Base-by-base conservation (phyloP, 2,113 vertebrate genomes). In the Thamnophis sirtalis region DNA sequence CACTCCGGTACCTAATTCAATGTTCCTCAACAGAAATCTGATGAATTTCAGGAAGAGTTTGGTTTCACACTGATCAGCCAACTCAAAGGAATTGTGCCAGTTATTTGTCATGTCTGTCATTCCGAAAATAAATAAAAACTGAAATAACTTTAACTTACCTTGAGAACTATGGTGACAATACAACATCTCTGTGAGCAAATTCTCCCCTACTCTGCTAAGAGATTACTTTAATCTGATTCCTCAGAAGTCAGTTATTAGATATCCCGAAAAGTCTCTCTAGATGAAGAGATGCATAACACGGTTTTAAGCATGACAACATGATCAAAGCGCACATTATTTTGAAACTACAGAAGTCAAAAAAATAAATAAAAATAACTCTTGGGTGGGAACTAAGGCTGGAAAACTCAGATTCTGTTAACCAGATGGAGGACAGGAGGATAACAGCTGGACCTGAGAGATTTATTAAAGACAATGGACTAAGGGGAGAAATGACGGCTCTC, bases 51-150 rank as follows among this genome's bases (percentile, higher is more conserved):
- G 93, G 1, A 90, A 96, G 95, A 94, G 95, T 93, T 94, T 90
- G 90, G 33, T 93, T 86, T 96, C 95, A 95, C 93, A 91, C 88
- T 94, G 95, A 96, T 95, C 95, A 93, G 91, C 88, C 93, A 93
- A 94, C 95, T 84, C 96, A 86, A 96, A 95, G 95, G 96, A 97
- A 97, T 97, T 96, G 96, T 96, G 89, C 91, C 93, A 95, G 95
- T 94, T 95, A 96, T 98, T 97, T 96, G 95, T 97, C 97, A 96
- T 17, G 92, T 92, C 92, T 94, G 89, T 96, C 94, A 93, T 22
- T 87, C 89, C 90, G 73, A 92, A 97, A 96, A 96, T 95, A 96
- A 96, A 95, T 94, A 95, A 97, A 94, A 95, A 95, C 3, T 80
- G 93, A 94, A 96, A 96, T 95, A 94, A 95, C 95, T 96, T 95